Base-by-base conservation (phyloP, 2,888 invertebrate genomes). In the Parnassius glacialis region DNA sequence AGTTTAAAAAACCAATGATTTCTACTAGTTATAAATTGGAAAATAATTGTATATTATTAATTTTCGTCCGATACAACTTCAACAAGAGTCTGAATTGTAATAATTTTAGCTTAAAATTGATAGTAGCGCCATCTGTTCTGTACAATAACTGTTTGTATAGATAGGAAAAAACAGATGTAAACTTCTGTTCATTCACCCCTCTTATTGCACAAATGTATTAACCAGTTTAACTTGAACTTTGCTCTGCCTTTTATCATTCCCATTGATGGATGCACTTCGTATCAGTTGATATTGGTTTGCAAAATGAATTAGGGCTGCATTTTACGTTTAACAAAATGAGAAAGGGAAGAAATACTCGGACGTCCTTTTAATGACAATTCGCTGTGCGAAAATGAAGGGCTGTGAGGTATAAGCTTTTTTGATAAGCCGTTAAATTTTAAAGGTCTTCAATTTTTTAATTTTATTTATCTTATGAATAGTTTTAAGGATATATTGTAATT, bases 301-400 rank as follows among this genome's bases (percentile, higher is more conserved):
- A 59, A 65, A 67, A 61, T 62, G 70, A 72, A 71, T 72, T 80
- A 82, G 83, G 81, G 81, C 79, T 80, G 76, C 84, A 84, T 84
- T 85, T 87, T 90, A 87, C 84, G 89, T 88, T 87, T 83, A 88
- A n/a, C 45, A 7, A 45, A 90, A 90, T 87, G 87, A 86, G 83
- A 80, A 80, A 84, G 82, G 87, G 89, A 82, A 81, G 80, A 86
- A 86, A 83, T 82, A 81, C 78, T 78, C 74, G 73, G 85, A 82
- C 81, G 83, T 85, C 83, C 81, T 83, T 87, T 88, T 89, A 90
- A 88, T 89, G 89, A 89, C 87, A 87, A 87, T 89, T 85, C 78
- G 84, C 81, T 79, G 79, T 78, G 81, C 82, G 79, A 85, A 89
- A 87, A 88, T 90, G 87, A 89, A 87, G 84, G 87, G 80, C 87